Percentiles rank a stretch among this genome's conserved stretches.
Conservation (phyloP, 2,113 vertebrate species). For the Lepus timidus region DNA sequence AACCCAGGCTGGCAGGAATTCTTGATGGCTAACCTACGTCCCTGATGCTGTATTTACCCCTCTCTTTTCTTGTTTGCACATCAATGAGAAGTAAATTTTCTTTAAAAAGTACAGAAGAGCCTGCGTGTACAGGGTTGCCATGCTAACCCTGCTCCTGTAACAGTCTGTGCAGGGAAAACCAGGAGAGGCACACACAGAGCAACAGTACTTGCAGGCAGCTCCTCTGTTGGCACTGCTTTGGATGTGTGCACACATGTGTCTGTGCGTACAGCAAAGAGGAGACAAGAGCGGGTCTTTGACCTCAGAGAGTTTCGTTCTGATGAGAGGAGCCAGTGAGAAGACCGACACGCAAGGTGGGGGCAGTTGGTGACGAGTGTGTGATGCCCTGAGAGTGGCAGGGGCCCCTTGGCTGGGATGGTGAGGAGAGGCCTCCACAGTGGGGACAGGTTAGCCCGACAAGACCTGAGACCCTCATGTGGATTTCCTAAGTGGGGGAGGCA, state of each 20-base stretch:
- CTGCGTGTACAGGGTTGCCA: fast-evolving
- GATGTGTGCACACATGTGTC: too few species aligned
- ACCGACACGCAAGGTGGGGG: not conserved
- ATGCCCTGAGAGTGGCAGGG: not conserved
- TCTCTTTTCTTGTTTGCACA: not conserved
- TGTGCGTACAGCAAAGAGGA: not conserved
- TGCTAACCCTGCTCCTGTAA: not conserved
- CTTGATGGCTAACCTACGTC: not conserved
- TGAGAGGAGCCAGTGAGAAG: not conserved
- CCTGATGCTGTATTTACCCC: too few species aligned
- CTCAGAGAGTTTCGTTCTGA: fast-evolving
- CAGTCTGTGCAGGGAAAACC: not conserved
- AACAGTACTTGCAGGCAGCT: fast-evolving
- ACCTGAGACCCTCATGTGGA: not conserved
- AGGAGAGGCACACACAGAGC: not conserved
- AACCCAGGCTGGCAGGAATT: not conserved
- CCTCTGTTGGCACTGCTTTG: too few species aligned
- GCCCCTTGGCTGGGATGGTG: not conserved
- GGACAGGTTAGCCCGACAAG: not conserved
- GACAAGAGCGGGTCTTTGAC: not conserved
- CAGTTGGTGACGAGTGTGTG: not conserved
- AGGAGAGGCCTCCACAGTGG: not conserved
- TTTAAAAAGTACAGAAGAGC: not conserved
- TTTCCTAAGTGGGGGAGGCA: not conserved
- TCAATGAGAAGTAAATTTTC: not conserved